Base-by-base conservation (phyloP, 2,113 vertebrate species). In the Pteruthius melanotis region DNA sequence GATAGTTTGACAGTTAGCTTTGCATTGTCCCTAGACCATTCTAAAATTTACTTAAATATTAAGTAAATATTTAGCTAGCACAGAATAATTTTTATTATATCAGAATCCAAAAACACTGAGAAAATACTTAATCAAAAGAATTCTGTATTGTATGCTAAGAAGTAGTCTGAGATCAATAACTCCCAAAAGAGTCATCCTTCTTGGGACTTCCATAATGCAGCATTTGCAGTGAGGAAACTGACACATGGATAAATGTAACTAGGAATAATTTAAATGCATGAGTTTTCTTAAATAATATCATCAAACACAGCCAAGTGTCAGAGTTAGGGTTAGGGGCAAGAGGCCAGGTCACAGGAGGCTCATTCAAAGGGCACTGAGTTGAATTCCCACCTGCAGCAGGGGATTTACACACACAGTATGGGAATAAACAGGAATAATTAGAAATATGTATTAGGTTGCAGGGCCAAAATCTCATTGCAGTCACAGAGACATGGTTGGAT, bases 331-430 rank as follows among this genome's bases (percentile, higher is more conserved):
- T 40, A 76, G 52, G 30, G 26, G 5, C 31, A 76, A 39, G 60
- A 59, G 37, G 37, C 27, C 33, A 28, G 33, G 27, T 74, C 0
- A 0, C 10, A 33, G 27, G 22, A 75, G 35, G 8, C 11, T 59
- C 26, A 6, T 75, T 59, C 54, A 21, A 59, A 75, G 33, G 42
- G 33, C 18, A 13, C 14, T 22, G 26, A 35, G 40, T 45, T 45
- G 14, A 75, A 17, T 35, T 15, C 7, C 11, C 33, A 22, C 14
- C 10, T 20, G 26, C 33, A 75, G 42, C 33, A n/a, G n/a, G n/a
- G n/a, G n/a, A n/a, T 45, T 75, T 59, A 31, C 0, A 0, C 11
- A 42, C 30, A 56, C 5, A 20, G 15, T 12, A 37, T 9, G 3
- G 35, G 22, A 63, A 63, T 42, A 33, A 63, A 33, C 15, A 70